Base-by-base conservation (phyloP, 1,140 invertebrate species). In the Aphelinus atriplicis region DNA sequence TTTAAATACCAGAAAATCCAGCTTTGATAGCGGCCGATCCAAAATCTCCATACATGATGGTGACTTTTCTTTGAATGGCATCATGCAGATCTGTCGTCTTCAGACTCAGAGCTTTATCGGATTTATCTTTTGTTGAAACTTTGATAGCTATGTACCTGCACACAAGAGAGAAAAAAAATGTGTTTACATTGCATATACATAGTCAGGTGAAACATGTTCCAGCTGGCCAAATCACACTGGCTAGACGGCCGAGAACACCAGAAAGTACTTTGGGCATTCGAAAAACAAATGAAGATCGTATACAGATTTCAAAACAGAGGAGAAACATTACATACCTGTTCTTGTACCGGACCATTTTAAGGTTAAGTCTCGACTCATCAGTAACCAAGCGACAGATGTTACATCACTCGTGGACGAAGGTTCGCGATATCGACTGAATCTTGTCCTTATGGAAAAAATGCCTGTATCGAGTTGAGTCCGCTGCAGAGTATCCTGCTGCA, bases 41-140 rank as follows among this genome's bases (percentile, higher is more conserved):
- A 83, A 92, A 93, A 80, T 94, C 93, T 3, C 94, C 94, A 83
- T 93, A 92, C 64, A 93, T 81, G 79, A 92, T 90, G 82, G 93
- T 89, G 4, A 94, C 89, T 87, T 91, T 91, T 48, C 87, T 84
- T 10, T 91, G 80, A 62, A 94, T 82, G 26, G 90, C 89, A 74
- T 90, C 85, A 78, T 92, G 85, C 57, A 95, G 84, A 47, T 89
- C 84, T 7, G 82, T 83, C 51, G 89, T 87, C 78, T 90, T 91
- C n/a, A 94, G 76, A n/a, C 82, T 77, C 6, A 93, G 84, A 46
- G 88, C 84, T 78, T 89, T 89, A 50, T 89, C 81, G 46, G 88
- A 84, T 77, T 89, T 89, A 5, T 85, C 80, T 2, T 83, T 88
- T 62, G 84, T 87, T 71, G 79, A 83, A 78, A 94, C 90, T 84